These are phyloP conservation scores for Albula glossodonta DNA, from an alignment of 2,113 vertebrate species.

Conservation along the genomic window DNA sequence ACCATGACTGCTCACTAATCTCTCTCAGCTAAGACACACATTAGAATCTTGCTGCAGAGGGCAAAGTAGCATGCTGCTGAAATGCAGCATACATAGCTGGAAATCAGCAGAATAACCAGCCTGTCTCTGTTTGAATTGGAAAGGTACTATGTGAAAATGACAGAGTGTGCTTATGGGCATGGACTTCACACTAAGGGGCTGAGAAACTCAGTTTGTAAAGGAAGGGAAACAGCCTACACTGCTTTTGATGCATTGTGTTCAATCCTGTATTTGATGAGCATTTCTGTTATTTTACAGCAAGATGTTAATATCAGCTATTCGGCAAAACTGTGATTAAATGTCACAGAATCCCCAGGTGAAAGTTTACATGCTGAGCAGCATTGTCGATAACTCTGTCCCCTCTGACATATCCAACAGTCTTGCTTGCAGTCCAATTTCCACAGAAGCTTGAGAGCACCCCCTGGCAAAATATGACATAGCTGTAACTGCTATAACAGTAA, in stretches of 20 bases:
- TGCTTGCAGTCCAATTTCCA: background rate
- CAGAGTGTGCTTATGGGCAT: background rate
- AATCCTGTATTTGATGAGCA: constrained; percentile 48
- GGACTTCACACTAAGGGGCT: background rate
- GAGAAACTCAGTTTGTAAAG: background rate
- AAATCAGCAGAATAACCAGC: background rate
- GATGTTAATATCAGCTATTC: constrained; percentile 58
- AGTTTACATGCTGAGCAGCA: constrained; percentile 30
- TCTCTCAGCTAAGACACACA: background rate
- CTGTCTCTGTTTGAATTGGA: background rate
- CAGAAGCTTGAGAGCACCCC: constrained; percentile 56
- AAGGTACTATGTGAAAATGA: background rate
- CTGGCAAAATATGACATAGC: constrained; percentile 17
- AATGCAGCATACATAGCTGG: background rate
- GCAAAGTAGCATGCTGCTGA: background rate
- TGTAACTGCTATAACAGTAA: too few relatives aligned
- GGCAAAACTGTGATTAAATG: constrained; percentile 56
- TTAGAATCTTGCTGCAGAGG: background rate
- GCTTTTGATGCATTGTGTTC: constrained; percentile 30
- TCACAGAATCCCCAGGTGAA: constrained; percentile 47
- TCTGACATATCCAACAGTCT: constrained; percentile 18
- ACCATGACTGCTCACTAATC: background rate
- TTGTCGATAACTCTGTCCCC: constrained; percentile 47
- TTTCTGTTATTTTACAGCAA: constrained; percentile 50
- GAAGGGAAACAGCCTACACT: background rate